Evolutionary conservation across 2,888 invertebrate genomes (phyloP), one percentile per base, ranked within the genome.

Genomic region (Aricia artaxerxes): DNA sequence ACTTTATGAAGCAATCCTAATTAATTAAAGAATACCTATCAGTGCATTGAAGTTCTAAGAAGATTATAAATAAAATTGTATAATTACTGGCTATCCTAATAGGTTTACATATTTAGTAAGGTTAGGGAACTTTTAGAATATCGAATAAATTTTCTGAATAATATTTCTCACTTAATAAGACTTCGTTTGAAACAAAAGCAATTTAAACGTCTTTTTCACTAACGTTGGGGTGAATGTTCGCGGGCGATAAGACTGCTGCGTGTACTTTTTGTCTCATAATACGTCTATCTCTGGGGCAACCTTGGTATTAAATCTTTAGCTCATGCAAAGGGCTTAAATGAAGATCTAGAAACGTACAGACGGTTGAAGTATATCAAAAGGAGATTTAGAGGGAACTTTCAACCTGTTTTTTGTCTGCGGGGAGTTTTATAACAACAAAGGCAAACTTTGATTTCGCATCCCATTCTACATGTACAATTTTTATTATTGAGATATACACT

Each of bases 241-340:
- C 82, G 82, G 81, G 84, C 88, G 93, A 93, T 93, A 93, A 93
- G 91, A 87, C 83, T 83, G 44, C 80, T 87, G 87, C 86, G 87
- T 88, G 86, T 85, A 91, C 89, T 91, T 91, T 92, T 92, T 91
- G 91, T 91, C 89, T 86, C 57, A 35, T 88, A 88, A 88, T 87
- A 82, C 89, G 82, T 81, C 82, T 84, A 88, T 87, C 88, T 88
- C 88, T 86, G 86, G 86, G 85, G 85, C 87, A 88, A 83, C 83
- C 85, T 85, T 86, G 85, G 87, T 87, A 53, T 76, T 88, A 87
- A 89, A 87, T 87, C 86, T 86, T 87, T 83, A 86, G 87, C 88
- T 89, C 85, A 84, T 81, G 82, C 76, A 76, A 82, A 82, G 83
- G 80, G 82, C 81, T 82, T 82, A 78, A 82, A 79, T 77, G 35